Percentiles rank a stretch among this genome's conserved stretches.
These are phyloP conservation scores for Miichthys miiuy DNA, from an alignment of 2,797 vertebrate genomes.

Conservation along the genomic window DNA sequence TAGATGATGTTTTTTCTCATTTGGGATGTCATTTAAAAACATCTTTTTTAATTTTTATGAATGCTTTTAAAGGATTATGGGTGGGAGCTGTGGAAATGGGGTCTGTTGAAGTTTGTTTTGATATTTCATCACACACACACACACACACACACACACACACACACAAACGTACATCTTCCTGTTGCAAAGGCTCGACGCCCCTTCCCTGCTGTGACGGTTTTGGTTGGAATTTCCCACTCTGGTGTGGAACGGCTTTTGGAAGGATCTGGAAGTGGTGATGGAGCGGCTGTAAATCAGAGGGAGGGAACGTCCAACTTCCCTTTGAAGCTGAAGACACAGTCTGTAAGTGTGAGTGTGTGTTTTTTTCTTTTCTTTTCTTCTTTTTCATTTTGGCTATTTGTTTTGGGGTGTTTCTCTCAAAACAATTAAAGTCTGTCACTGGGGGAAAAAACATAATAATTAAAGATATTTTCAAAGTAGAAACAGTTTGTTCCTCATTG, in stretches of 20 bases:
- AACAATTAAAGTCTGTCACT: conserved; percentile 44
- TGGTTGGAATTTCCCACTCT: conserved; percentile 77
- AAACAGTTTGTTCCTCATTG: conserved; percentile 20
- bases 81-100: conserved; percentile 42
- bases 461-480: conserved; percentile 25
- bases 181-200: conserved; percentile 52
- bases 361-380: conserved; percentile 9
- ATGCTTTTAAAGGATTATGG: conserved; percentile 73
- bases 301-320: conserved; percentile 44
- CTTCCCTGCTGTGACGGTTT: conserved; percentile 74
- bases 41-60: conserved; percentile 64
- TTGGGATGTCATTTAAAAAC: conserved; percentile 60
- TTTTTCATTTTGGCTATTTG: conserved; percentile 23
- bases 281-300: conserved; percentile 63
- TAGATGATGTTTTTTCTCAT: conserved; percentile 67
- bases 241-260: conserved; percentile 67
- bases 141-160: conserved; percentile 26
- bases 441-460: conserved; percentile 28
- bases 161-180: conserved; percentile 31
- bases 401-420: conserved; percentile 52
- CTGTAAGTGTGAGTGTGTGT: conserved; percentile 3
- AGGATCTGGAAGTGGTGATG: conserved; percentile 64
- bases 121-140: conserved; percentile 43
- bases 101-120: conserved; percentile 59
- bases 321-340: conserved; percentile 63